phyloP scores from a whole-genome alignment of 2,797 vertebrate genomes.

The Rallus crepitans region DNA sequence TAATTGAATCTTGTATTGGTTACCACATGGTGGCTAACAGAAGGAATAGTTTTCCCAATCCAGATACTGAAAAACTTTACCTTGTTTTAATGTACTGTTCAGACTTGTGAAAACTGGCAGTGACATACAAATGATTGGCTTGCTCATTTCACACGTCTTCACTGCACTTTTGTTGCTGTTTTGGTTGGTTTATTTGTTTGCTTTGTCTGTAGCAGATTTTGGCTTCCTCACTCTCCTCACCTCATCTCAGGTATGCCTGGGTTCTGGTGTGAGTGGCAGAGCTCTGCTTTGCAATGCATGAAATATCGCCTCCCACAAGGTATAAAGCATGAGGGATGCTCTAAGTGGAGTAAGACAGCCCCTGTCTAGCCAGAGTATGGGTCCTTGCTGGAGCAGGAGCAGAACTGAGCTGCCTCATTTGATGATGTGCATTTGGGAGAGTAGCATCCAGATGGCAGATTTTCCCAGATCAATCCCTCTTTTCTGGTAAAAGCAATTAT shows the following conservation, averaged over 20 bases:
- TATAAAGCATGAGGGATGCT: accelerated
- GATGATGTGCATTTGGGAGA: no score
- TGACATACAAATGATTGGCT: not conserved
- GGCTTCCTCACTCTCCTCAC: not conserved
- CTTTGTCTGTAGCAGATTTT: not conserved
- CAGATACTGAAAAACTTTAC: not conserved
- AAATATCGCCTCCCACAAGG: accelerated
- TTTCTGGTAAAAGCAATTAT: not conserved
- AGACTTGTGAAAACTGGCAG: not conserved
- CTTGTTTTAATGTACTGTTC: not conserved
- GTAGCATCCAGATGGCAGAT: not conserved
- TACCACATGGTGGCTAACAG: not conserved
- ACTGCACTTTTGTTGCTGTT: accelerated
- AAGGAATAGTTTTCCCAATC: not conserved
- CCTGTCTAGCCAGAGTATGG: accelerated
- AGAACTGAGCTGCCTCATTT: not conserved
- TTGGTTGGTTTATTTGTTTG: not conserved
- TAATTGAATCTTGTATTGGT: not conserved
- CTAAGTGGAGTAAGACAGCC: not conserved
- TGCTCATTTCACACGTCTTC: not conserved
- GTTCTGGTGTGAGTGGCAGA: not conserved
- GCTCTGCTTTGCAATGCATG: not conserved
- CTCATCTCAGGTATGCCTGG: not conserved
- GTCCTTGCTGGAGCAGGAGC: accelerated
- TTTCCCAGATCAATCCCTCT: not conserved